A percentile compares a stretch with the other conserved stretches of the same genome.
These are phyloP conservation scores for Arctocebus calabarensis DNA, from an alignment of 2,797 vertebrate species.

Conservation along the genomic window DNA sequence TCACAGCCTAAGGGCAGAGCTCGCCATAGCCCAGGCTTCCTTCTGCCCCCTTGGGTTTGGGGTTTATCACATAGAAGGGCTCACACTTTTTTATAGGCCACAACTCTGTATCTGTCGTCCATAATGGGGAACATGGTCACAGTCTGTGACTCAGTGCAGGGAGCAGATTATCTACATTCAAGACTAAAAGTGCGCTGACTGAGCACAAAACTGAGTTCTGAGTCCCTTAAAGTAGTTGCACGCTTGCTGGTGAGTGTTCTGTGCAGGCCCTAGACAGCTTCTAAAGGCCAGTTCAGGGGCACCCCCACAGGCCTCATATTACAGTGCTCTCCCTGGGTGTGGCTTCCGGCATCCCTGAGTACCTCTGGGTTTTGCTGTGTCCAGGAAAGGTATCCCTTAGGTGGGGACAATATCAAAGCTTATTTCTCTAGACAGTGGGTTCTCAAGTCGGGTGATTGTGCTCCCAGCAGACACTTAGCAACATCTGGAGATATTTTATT, in stretches of 20 bases:
- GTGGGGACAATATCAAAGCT: background rate
- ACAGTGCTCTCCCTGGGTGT: background rate
- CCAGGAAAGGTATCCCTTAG: background rate
- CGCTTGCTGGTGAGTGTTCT: background rate
- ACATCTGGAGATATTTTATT: background rate
- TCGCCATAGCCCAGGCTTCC: conserved; percentile 69
- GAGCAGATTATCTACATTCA: too few relatives aligned
- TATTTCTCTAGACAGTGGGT: background rate
- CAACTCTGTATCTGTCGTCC: background rate
- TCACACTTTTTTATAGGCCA: background rate
- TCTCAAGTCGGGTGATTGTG: background rate
- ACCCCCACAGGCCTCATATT: background rate
- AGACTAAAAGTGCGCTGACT: too few relatives aligned
- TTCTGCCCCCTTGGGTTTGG: conserved; percentile 73
- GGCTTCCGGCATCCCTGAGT: background rate
- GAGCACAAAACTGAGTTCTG: rapidly evolving
- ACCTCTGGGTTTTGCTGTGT: background rate
- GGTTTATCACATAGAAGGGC: conserved; percentile 76
- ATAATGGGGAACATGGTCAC: background rate
- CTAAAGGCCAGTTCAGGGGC: background rate
- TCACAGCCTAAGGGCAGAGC: conserved; percentile 79
- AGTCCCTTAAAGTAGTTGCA: too few relatives aligned
- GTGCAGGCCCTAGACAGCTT: background rate
- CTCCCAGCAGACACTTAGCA: background rate
- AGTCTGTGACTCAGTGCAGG: background rate